Evolutionary conservation across 2,113 vertebrate species (phyloP).

Genomic region (Anolis sagrei): DNA sequence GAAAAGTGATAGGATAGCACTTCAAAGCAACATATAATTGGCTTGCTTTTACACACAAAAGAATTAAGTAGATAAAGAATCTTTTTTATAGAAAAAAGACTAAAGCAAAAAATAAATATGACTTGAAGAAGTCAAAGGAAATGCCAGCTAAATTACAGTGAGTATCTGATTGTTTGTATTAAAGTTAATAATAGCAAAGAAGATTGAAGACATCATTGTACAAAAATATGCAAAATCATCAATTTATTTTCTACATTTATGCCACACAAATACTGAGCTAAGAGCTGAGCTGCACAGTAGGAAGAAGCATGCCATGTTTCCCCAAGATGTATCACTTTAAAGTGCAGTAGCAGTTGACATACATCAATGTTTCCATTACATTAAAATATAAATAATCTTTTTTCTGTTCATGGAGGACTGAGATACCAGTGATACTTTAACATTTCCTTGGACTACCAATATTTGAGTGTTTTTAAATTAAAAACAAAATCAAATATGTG

Average conservation of each 20-base stretch:
- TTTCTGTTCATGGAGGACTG: background rate
- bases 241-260: background rate
- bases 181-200: background rate
- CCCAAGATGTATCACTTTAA: background rate
- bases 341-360: background rate
- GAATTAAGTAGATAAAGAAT: slow-evolving; percentile 16
- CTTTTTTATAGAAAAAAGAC: background rate
- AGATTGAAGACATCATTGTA: background rate
- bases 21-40: slow-evolving; percentile 33
- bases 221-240: background rate
- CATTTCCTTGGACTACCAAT: too few relatives aligned
- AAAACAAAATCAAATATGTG: too few relatives aligned
- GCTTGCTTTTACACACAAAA: slow-evolving; percentile 25
- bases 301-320: background rate
- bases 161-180: background rate
- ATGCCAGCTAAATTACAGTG: background rate
- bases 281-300: background rate
- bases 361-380: background rate
- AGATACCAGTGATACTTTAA: background rate
- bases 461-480: background rate
- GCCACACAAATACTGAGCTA: background rate
- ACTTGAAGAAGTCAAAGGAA: background rate
- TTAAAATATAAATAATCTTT: background rate
- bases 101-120: background rate
- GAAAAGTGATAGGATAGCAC: slow-evolving; percentile 35